phyloP scores from a whole-genome alignment of 2,888 invertebrate genomes.

The Augiades crinisus region DNA sequence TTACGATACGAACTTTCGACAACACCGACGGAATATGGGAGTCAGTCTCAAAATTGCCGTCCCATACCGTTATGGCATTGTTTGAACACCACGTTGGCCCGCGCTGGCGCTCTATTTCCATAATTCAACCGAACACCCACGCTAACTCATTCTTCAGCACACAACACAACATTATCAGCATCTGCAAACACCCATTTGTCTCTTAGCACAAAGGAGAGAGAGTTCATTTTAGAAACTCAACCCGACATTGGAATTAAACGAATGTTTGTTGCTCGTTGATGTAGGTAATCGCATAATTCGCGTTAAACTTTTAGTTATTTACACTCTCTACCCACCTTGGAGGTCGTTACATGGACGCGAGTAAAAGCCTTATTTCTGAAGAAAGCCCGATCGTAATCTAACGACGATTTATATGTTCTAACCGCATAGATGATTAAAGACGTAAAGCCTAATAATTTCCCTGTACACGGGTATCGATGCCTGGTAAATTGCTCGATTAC shows the following conservation, averaged over 20 bases:
- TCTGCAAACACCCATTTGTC: conserved; percentile 35
- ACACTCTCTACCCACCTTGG: conserved; percentile 19
- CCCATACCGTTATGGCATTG: conserved; percentile 69
- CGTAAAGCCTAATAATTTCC: conserved; percentile 12
- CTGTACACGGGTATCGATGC: conserved; percentile 2
- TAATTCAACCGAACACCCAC: conserved; percentile 66
- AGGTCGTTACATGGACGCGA: conserved; percentile 20
- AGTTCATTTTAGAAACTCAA: conserved; percentile 46
- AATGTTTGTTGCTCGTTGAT: conserved; percentile 31
- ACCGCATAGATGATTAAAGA: conserved; percentile 16
- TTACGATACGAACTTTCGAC: conserved; percentile 41
- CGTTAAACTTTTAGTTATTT: conserved; percentile 39
- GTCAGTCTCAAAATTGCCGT: conserved; percentile 56
- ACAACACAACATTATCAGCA: conserved; percentile 36
- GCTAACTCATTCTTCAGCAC: conserved; percentile 55
- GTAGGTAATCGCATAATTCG: conserved; percentile 50
- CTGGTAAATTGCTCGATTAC: conserved; percentile 15
- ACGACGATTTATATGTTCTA: conserved; percentile 13
- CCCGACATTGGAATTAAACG: conserved; percentile 37
- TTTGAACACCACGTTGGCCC: conserved; percentile 52
- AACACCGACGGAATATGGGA: conserved; percentile 36
- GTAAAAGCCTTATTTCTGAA: conserved; percentile 29
- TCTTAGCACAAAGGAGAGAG: conserved; percentile 46
- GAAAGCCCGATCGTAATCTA: conserved; percentile 31
- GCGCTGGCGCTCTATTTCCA: conserved; percentile 68